Evolutionary conservation across 2,113 vertebrate genomes (phyloP).

Genomic region (Desmodus rotundus): DNA sequence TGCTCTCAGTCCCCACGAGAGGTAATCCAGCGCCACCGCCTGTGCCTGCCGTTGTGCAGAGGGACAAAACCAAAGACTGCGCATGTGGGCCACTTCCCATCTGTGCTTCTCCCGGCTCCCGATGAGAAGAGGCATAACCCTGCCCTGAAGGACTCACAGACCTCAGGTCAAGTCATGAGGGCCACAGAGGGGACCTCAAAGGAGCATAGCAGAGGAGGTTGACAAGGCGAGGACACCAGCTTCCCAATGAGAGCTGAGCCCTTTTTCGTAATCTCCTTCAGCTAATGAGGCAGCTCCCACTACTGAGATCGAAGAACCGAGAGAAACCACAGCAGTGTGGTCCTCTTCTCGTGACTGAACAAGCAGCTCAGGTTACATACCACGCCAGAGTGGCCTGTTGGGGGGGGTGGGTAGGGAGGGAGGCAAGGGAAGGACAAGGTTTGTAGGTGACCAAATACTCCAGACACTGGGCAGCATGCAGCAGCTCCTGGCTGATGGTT

Average conservation of each 20-base stretch:
- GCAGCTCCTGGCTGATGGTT: conserved; percentile 71
- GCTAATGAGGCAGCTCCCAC: neutral
- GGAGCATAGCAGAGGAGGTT: conserved; percentile 26
- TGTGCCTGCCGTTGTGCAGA: conserved; percentile 35
- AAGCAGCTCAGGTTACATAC: conserved; percentile 19
- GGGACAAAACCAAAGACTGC: conserved; percentile 22
- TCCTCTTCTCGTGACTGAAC: conserved; percentile 52
- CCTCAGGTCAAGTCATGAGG: conserved; percentile 17
- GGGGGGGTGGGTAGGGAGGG: conserved; percentile 24
- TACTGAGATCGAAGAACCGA: conserved; percentile 57
- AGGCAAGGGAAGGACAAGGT: conserved; percentile 31
- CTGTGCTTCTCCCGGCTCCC: conserved; percentile 35
- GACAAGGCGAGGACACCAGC: conserved; percentile 46
- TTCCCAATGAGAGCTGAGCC: conserved; percentile 44
- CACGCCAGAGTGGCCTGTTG: conserved; percentile 52
- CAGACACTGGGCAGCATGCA: conserved; percentile 68
- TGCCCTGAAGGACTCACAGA: conserved; percentile 28
- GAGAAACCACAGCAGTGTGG: conserved; percentile 30
- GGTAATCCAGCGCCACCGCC: conserved; percentile 69
- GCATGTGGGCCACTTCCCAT: neutral
- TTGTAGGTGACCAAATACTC: conserved; percentile 58
- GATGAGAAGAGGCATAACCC: conserved; percentile 19
- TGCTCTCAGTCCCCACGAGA: conserved; percentile 57
- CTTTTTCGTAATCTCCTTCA: conserved; percentile 13
- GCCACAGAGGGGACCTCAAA: neutral